phyloP scores from a whole-genome alignment of 2,888 invertebrate genomes.

The Nebria brevicollis region DNA sequence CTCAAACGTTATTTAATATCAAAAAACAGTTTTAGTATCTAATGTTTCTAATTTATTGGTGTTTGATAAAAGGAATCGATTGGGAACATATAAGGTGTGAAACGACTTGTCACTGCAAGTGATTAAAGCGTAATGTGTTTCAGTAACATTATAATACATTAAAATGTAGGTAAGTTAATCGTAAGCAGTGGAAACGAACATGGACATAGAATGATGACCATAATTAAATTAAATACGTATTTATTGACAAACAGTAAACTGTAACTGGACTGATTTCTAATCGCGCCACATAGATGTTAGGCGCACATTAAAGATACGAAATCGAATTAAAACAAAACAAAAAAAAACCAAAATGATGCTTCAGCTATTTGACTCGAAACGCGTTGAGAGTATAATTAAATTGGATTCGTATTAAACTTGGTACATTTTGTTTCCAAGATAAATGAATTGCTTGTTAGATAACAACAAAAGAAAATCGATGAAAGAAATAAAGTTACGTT shows the following conservation, averaged over 20 bases:
- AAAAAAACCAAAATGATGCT: slow-evolving; percentile 17
- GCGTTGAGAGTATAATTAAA: slow-evolving; percentile 44
- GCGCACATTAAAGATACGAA: slow-evolving; percentile 21
- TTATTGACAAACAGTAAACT: slow-evolving; percentile 38
- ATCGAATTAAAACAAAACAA: not conserved
- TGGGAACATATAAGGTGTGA: slow-evolving; percentile 11
- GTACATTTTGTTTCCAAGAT: slow-evolving; percentile 42
- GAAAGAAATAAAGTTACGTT: slow-evolving; percentile 19
- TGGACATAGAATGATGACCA: slow-evolving; percentile 34
- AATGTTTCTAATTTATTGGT: not conserved
- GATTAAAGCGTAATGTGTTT: not conserved
- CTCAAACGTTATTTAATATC: not conserved
- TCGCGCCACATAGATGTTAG: slow-evolving; percentile 16
- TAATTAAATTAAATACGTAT: slow-evolving; percentile 42
- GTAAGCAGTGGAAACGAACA: slow-evolving; percentile 27
- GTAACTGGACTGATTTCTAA: slow-evolving; percentile 30
- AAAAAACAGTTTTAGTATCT: not conserved
- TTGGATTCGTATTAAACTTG: slow-evolving; percentile 32
- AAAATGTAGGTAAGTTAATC: slow-evolving; percentile 10
- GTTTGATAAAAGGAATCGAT: not conserved
- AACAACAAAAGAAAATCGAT: slow-evolving; percentile 30
- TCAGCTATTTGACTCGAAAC: slow-evolving; percentile 24
- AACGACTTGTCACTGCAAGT: slow-evolving; percentile 5
- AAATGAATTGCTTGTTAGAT: slow-evolving; percentile 35
- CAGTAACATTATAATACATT: slow-evolving; percentile 1